Evolutionary conservation across 2,888 invertebrate species (phyloP), one percentile per base, ranked within the genome.

Genomic region (Phymatocera aterrima): DNA sequence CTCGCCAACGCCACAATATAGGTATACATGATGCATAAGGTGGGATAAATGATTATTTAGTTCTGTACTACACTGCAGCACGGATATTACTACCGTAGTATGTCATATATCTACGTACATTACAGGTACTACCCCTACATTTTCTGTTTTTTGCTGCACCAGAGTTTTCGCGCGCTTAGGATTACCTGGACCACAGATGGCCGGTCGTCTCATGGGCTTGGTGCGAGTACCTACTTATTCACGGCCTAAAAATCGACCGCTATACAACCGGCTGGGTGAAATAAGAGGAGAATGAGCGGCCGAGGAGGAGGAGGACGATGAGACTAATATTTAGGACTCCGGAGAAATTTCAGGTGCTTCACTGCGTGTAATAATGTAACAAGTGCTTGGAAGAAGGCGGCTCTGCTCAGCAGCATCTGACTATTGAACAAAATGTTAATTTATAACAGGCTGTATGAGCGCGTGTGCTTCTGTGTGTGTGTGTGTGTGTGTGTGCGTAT

Each of bases 401-500:
- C 8, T 4, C 40, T 8, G 8, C 40, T 4, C 8, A 6, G 15
- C 24, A 24, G 54, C 61, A 34, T 31, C 34, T 61, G 31, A 34
- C 61, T 61, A 61, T 61, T 61, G 34, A 61, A 61, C 61, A 34
- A 34, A 61, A 34, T 61, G 34, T 18, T 61, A 61, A 61, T 61
- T 61, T 61, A 34, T 61, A 34, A 18, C 34, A 24, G 3, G 24
- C 24, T 21, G 12, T 51, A 51, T 8, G 15, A 5, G 5, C 31
- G 34, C 31, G 60, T n/a, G n/a, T n/a, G n/a, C n/a, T n/a, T n/a
- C n/a, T n/a, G n/a, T n/a, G n/a, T n/a, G n/a, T n/a, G n/a, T n/a
- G n/a, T n/a, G n/a, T n/a, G n/a, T n/a, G n/a, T n/a, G n/a, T n/a
- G n/a, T n/a, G n/a, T n/a, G n/a, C n/a, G n/a, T n/a, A 40, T 40